Evolutionary conservation across 2,113 vertebrate species (phyloP).

Genomic region (Chlorodrepanis virens): DNA sequence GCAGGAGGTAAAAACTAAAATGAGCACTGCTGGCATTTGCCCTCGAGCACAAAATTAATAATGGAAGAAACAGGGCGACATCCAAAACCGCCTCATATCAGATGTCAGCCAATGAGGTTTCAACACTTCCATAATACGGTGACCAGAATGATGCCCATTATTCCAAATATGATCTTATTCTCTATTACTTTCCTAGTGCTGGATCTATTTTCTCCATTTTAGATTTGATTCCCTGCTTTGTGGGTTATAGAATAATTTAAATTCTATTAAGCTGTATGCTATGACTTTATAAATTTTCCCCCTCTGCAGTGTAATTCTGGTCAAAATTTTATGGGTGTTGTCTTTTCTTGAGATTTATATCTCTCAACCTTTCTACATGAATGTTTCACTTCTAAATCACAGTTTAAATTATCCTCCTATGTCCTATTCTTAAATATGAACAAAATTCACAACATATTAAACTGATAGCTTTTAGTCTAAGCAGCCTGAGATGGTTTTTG

Average conservation of each 20-base stretch:
- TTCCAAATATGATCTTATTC: constrained; percentile 59
- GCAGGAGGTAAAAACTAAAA: constrained; percentile 75
- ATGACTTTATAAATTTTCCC: neutral
- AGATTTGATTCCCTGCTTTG: constrained; percentile 24
- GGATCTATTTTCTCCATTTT: constrained; percentile 39
- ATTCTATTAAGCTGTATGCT: constrained; percentile 6
- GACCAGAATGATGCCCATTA: constrained; percentile 62
- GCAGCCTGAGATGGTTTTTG: neutral
- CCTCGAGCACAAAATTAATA: constrained; percentile 79
- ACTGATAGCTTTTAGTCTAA: neutral
- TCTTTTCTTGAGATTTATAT: neutral
- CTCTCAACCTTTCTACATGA: neutral
- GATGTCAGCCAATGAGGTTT: constrained; percentile 62
- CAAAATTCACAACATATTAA: neutral
- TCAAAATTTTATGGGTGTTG: neutral
- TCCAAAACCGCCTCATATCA: constrained; percentile 61
- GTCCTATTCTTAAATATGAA: neutral
- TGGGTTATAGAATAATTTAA: constrained; percentile 23
- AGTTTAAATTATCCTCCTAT: neutral
- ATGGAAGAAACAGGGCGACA: constrained; percentile 71
- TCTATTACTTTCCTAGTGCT: neutral
- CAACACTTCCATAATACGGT: constrained; percentile 58
- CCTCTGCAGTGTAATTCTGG: neutral
- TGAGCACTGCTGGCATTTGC: constrained; percentile 75
- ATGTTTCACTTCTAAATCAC: neutral